Base-by-base conservation (phyloP, 2,888 invertebrate genomes). In the Gnatocerus cornutus region DNA sequence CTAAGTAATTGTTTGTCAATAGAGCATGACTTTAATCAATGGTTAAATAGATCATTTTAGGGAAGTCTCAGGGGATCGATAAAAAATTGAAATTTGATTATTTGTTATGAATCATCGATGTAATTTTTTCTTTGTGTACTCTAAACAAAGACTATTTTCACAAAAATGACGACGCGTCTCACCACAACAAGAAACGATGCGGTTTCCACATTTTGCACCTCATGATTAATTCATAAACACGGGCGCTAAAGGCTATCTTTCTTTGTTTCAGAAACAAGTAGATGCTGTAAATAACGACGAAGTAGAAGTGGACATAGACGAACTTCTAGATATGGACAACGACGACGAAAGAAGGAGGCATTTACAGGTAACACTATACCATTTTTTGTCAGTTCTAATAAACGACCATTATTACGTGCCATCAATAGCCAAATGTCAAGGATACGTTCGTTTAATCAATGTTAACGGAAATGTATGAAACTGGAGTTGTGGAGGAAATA, bases 301-400 rank as follows among this genome's bases (percentile, higher is more conserved):
- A 87, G 95, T 97, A 77, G 96, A 97, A 85, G 93, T 97, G 79
- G 97, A 97, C 86, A 92, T 97, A 83, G 97, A 97, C 87, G 97
- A 97, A 88, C 89, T 97, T 77, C 89, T 97, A 77, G 97, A 97
- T 86, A 93, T 97, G 92, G 97, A 97, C 85, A 92, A 91, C 82
- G 97, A 97, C 83, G 92, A 92, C 76, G 91, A 91, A 81, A 91
- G 96, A 85, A 91, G 93, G 86, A 88, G 89, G 84, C 93, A 93
- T 88, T 90, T 94, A 85, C 88, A 91, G 89, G 94, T 94, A 58
- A 61, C 9, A 9, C 10, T 3, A 46, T 16, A 2, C 41, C 14
- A 53, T 13, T 33, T 12, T 46, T 16, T 10, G 43, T 21, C 46
- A 46, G 43, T 43, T 46, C 2, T 33, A 33, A 33, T 33, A 33